Evolutionary conservation across 1,140 invertebrate species (phyloP).

Genomic region (Oryctes rhinoceros): DNA sequence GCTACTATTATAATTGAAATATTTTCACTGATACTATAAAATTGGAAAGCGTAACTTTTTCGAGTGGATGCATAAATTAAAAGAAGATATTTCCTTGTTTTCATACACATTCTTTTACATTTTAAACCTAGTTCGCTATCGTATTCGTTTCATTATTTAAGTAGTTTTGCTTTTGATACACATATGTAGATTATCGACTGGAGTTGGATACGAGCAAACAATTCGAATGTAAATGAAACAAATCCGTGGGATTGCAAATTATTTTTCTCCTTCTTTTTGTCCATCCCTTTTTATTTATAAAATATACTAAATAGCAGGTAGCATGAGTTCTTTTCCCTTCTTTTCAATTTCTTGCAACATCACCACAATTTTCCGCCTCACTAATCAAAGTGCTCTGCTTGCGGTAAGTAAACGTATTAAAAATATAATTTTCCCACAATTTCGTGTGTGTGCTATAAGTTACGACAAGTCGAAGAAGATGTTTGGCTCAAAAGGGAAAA

Average conservation of each 20-base stretch:
- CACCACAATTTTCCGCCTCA: conserved; percentile 44
- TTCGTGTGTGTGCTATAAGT: conserved; percentile 48
- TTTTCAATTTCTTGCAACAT: conserved; percentile 16
- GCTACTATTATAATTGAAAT: conserved; percentile 27
- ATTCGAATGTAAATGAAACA: too few relatives aligned
- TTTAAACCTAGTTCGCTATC: background rate
- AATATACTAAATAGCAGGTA: too few relatives aligned
- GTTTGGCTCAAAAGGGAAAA: background rate
- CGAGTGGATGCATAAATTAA: conserved; percentile 43
- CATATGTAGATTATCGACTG: too few relatives aligned
- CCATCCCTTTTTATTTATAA: too few relatives aligned
- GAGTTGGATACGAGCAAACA: too few relatives aligned
- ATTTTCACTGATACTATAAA: conserved; percentile 46
- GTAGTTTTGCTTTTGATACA: too few relatives aligned
- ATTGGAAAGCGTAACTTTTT: conserved; percentile 57
- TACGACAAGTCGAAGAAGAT: conserved; percentile 37
- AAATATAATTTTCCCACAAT: conserved; percentile 55
- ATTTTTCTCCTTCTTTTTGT: too few relatives aligned
- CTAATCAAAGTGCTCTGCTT: conserved; percentile 45
- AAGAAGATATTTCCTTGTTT: conserved; percentile 56
- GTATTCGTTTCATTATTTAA: too few relatives aligned
- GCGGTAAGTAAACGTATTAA: conserved; percentile 46
- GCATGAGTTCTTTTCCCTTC: background rate
- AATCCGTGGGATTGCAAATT: too few relatives aligned
- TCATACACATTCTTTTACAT: conserved; percentile 49